Conservation (phyloP, 2,113 vertebrate genomes). For the Anguilla rostrata region DNA sequence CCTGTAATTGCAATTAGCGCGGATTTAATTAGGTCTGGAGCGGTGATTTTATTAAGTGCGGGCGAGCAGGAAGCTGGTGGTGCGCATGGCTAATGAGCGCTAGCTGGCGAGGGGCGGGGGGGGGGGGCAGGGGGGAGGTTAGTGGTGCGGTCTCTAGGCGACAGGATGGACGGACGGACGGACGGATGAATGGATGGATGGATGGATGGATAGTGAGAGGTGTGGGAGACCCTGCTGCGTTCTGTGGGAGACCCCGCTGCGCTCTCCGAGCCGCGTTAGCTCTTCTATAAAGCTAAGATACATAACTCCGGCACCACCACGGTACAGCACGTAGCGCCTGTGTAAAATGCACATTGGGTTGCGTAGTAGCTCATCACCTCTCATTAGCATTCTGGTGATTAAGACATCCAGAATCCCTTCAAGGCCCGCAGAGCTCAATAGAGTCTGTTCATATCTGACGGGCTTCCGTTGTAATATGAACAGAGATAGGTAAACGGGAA, state of each 20-base stretch:
- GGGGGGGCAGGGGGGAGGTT: not conserved
- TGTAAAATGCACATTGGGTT: not conserved
- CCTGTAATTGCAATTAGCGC: conserved; percentile 49
- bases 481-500: not conserved
- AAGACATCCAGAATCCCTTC: not conserved
- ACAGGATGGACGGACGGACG: not conserved
- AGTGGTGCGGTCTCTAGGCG: conserved; percentile 29
- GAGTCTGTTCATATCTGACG: not conserved
- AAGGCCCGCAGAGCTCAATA: not conserved
- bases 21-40: conserved; percentile 59
- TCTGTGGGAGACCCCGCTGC: conserved; percentile 39
- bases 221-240: too few relatives aligned
- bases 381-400: not conserved
- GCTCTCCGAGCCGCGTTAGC: not conserved
- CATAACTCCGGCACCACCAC: not conserved
- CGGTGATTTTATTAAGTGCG: conserved; percentile 42
- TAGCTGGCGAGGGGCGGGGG: conserved; percentile 46
- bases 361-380: not conserved
- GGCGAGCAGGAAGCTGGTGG: conserved; percentile 50
- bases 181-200: not conserved
- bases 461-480: not conserved
- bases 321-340: not conserved
- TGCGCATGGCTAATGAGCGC: conserved; percentile 56
- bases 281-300: not conserved
- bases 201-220: not conserved